These are phyloP conservation scores for Varecia variegata DNA, from an alignment of 2,797 vertebrate genomes.

Conservation along the genomic window DNA sequence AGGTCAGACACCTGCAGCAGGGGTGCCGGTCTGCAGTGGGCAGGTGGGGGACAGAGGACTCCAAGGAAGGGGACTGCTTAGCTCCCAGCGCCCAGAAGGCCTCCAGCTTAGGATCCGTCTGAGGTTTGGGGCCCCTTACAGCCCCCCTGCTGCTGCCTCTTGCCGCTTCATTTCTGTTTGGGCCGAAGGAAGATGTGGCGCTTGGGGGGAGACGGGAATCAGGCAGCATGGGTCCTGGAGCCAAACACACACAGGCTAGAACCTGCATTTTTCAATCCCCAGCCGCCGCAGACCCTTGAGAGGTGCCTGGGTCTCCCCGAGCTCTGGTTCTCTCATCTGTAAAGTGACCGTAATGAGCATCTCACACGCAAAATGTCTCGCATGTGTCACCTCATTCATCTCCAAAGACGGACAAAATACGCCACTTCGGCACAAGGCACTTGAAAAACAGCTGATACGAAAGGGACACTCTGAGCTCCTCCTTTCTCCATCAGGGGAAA, in stretches of 20 bases:
- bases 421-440: background rate
- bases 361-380: background rate
- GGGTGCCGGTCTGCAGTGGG: accelerated
- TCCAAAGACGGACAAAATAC: background rate
- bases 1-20: background rate
- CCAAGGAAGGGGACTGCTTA: accelerated
- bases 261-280: background rate
- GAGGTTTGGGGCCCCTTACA: background rate
- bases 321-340: background rate
- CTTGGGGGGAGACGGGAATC: no score
- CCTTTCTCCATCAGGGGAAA: background rate
- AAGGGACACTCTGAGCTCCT: background rate
- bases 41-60: background rate
- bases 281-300: background rate
- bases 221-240: background rate
- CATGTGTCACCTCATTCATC: background rate
- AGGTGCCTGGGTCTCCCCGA: background rate
- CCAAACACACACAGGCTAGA: background rate
- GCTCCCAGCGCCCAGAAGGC: no score
- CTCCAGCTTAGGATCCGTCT: background rate
- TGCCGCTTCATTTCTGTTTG: background rate
- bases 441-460: background rate
- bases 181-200: background rate
- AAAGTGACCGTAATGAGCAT: background rate
- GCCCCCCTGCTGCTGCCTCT: background rate